Percentiles rank a stretch among this genome's conserved stretches.
Evolutionary conservation across 2,888 invertebrate genomes (phyloP).

Genomic region (Drosophila engyochracea): DNA sequence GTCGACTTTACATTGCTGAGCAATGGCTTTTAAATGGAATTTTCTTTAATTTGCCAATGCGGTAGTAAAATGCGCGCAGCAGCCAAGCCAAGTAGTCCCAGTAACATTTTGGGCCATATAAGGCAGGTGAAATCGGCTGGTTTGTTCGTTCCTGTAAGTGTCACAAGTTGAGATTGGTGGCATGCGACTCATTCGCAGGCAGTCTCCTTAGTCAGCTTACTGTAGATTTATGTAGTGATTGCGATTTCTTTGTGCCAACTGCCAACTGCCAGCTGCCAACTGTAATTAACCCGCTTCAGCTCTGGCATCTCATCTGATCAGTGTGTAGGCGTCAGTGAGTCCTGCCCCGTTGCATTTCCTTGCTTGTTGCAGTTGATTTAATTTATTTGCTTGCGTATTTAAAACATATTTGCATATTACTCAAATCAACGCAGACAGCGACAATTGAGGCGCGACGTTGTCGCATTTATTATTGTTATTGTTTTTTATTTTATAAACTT

Average conservation of each 20-base stretch:
- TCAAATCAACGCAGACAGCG: conserved; percentile 61
- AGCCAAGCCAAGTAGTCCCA: conserved; percentile 44
- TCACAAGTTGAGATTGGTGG: conserved; percentile 33
- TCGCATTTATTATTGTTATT: conserved; percentile 69
- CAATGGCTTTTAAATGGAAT: conserved; percentile 63
- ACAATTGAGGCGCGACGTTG: conserved; percentile 61
- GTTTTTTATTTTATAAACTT: conserved; percentile 62
- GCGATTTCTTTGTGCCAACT: conserved; percentile 67
- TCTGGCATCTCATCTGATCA: conserved; percentile 16
- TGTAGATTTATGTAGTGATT: conserved; percentile 61
- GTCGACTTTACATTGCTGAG: conserved; percentile 41
- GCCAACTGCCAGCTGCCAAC: conserved; percentile 44
- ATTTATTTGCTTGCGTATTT: conserved; percentile 73
- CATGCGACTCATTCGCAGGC: conserved; percentile 55
- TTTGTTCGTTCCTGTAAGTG: conserved; percentile 39
- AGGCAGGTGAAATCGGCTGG: conserved; percentile 66
- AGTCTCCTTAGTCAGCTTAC: conserved; percentile 51
- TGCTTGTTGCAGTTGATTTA: conserved; percentile 62
- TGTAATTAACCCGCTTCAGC: conserved; percentile 70
- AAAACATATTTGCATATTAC: conserved; percentile 77
- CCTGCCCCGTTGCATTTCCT: conserved; percentile 69
- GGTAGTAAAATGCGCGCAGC: conserved; percentile 31
- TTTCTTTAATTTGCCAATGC: conserved; percentile 48
- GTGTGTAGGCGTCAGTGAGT: conserved; percentile 45
- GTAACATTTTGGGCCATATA: conserved; percentile 54